Base-by-base conservation (phyloP, 2,797 vertebrate species). In the Linurgus olivaceus region DNA sequence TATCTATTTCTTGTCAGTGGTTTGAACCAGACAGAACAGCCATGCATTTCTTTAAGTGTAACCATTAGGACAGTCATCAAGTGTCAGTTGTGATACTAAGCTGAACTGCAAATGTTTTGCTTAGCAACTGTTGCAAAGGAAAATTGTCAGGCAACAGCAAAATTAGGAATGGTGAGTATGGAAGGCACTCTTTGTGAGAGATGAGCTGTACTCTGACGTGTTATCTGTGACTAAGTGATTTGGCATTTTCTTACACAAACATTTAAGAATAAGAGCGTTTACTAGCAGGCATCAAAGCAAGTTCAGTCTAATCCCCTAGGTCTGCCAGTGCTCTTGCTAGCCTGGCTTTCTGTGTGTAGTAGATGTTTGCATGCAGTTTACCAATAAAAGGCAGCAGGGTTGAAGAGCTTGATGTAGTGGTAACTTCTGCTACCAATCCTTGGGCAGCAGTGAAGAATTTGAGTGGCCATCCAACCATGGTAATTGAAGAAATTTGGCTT, bases 81-180 rank as follows among this genome's bases (percentile, higher is more conserved):
- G 42, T 74, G 59, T 81, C 86, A 74, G 55, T 57, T 95, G 74
- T 70, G 88, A 90, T 83, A 80, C 79, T 89, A 92, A 91, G 85
- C 47, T 73, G 77, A 62, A 80, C 87, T 79, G 82, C 91, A 85
- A 94, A 82, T 95, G 80, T 97, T 96, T 97, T 95, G 73, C 96
- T 90, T 96, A 95, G 94, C 90, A 91, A 96, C 96, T 87, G 96
- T 96, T 92, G 93, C 76, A 86, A 96, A 90, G 95, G 93, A 96
- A 86, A 93, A 89, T 90, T 87, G 79, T 93, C 82, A 90, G 54
- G 86, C 89, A 95, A 86, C 80, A 47, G 80, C 76, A 72, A 88
- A 91, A 93, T 92, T 58, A 85, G 86, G 61, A 65, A 75, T 59
- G 78, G 40, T 86, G 72, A 79, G 29, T 91, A 76, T 1, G 26